Conservation (phyloP, 1,140 invertebrate genomes). For the Temnothorax nylanderi region DNA sequence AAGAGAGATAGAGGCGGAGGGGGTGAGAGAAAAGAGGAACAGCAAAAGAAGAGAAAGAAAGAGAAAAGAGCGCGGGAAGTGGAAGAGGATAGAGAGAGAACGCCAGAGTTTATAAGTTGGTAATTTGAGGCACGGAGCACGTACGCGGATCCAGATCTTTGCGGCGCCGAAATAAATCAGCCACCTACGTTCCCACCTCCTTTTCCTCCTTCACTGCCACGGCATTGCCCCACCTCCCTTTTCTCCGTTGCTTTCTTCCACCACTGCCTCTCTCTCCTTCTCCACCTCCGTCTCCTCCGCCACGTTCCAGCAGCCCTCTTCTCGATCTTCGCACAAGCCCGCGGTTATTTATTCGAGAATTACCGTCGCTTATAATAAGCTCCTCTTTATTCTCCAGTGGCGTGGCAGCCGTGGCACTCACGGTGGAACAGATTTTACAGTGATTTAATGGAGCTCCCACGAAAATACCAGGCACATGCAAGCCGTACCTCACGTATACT, state of each 20-base stretch:
- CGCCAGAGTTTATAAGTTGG: constrained; percentile 85
- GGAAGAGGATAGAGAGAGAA: constrained; percentile 37
- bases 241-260: constrained; percentile 57
- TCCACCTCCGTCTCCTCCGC: constrained; percentile 46
- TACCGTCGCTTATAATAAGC: constrained; percentile 86
- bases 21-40: constrained; percentile 40
- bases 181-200: constrained; percentile 78
- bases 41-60: neutral
- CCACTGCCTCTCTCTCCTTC: neutral
- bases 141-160: constrained; percentile 85
- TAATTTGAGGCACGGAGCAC: constrained; percentile 85
- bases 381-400: constrained; percentile 84
- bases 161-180: constrained; percentile 85
- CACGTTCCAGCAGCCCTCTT: constrained; percentile 60
- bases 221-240: constrained; percentile 66
- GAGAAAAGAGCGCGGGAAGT: constrained; percentile 67
- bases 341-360: constrained; percentile 86
- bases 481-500: constrained; percentile 52
- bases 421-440: constrained; percentile 84
- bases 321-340: constrained; percentile 74
- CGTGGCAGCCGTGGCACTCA: constrained; percentile 74
- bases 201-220: constrained; percentile 65
- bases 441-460: constrained; percentile 84
- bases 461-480: constrained; percentile 75
- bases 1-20: constrained; percentile 32